phyloP scores from a whole-genome alignment of 2,113 vertebrate species.

The Phrynosoma platyrhinos region DNA sequence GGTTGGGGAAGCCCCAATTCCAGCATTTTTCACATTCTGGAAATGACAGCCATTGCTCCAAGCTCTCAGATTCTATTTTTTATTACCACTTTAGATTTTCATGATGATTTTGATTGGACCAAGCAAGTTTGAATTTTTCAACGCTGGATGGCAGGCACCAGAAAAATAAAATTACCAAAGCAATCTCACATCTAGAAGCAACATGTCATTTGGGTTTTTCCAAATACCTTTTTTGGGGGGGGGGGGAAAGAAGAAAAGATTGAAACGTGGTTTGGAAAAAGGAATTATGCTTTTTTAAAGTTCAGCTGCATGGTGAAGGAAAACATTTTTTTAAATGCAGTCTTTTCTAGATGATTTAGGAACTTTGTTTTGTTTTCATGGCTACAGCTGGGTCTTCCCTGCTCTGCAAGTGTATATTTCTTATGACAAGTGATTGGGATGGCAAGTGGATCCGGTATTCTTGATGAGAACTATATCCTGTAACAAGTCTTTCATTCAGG shows the following conservation, averaged over 20 bases:
- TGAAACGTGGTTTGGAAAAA: constrained; percentile 70
- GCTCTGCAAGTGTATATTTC: background rate
- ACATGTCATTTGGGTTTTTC: constrained; percentile 63
- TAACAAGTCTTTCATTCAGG: background rate
- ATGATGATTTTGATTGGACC: constrained; percentile 52
- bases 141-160: constrained; percentile 54
- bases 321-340: constrained; percentile 51
- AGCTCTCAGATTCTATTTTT: constrained; percentile 30
- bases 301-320: constrained; percentile 59
- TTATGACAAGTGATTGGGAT: background rate
- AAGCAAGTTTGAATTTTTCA: constrained; percentile 55
- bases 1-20: constrained; percentile 18
- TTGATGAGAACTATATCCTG: background rate
- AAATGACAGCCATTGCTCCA: constrained; percentile 44
- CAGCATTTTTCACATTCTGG: constrained; percentile 20
- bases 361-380: constrained; percentile 19
- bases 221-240: constrained; percentile 47
- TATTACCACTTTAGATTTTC: constrained; percentile 57
- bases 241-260: constrained; percentile 64
- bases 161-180: constrained; percentile 63
- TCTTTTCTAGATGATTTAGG: constrained; percentile 42
- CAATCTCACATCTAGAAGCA: constrained; percentile 65
- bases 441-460: background rate
- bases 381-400: background rate
- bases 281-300: constrained; percentile 61